A percentile compares a stretch with the other conserved stretches of the same genome.
Evolutionary conservation across 2,113 vertebrate genomes (phyloP).

Genomic region (Paracanthobrama guichenoti): DNA sequence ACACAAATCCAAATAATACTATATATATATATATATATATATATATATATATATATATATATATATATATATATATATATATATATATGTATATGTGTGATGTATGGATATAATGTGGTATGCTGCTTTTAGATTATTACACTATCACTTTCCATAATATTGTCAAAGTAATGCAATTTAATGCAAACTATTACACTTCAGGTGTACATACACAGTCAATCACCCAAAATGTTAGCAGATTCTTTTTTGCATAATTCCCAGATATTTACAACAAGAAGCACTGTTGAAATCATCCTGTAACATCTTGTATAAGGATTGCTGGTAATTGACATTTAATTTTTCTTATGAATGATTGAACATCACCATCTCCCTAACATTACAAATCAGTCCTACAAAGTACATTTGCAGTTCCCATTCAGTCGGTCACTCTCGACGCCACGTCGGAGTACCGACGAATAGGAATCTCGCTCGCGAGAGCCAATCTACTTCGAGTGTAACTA

Average conservation of each 20-base stretch:
- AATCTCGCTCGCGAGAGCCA: too few relatives aligned
- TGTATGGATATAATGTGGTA: too few relatives aligned
- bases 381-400: slow-evolving; percentile 13
- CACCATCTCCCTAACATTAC: background rate
- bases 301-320: background rate
- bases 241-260: background rate
- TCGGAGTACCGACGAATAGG: too few relatives aligned
- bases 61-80: too few relatives aligned
- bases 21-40: too few relatives aligned
- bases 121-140: background rate
- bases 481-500: too few relatives aligned
- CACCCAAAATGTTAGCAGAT: background rate
- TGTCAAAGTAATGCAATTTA: slow-evolving; percentile 9
- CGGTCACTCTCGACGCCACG: too few relatives aligned
- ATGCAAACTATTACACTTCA: background rate
- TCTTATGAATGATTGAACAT: slow-evolving; percentile 16
- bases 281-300: background rate
- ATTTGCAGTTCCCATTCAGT: too few relatives aligned
- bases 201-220: slow-evolving; percentile 2
- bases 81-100: too few relatives aligned
- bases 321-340: background rate
- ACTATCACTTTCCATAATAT: background rate
- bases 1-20: too few relatives aligned
- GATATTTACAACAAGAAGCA: background rate
- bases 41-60: too few relatives aligned